These are phyloP conservation scores for Anthophora plumipes DNA, from an alignment of 2,888 invertebrate genomes.

Conservation along the genomic window DNA sequence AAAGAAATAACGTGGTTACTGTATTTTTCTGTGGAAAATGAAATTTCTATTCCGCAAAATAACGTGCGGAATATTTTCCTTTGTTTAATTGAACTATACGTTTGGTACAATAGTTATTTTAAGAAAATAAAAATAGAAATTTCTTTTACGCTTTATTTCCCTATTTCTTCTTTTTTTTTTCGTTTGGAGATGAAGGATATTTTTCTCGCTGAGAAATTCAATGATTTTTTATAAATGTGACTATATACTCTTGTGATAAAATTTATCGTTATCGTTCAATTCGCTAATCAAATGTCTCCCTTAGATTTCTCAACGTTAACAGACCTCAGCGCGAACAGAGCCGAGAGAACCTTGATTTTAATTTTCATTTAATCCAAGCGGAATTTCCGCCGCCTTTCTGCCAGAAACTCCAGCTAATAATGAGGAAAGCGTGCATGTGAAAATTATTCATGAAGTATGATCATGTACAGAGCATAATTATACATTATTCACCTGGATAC, in stretches of 20 bases:
- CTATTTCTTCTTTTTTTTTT: no score
- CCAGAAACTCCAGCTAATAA: slow-evolving; percentile 2
- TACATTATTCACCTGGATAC: slow-evolving; percentile 16
- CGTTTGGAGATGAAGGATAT: no score
- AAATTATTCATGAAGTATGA: slow-evolving; percentile 47
- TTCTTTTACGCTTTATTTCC: no score
- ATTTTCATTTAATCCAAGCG: slow-evolving; percentile 47
- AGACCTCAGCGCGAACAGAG: background rate
- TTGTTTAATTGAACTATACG: no score
- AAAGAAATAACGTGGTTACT: no score
- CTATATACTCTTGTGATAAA: no score
- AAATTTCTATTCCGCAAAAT: no score
- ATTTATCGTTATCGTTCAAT: background rate
- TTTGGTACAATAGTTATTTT: no score
- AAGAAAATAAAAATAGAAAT: no score
- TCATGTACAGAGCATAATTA: slow-evolving; percentile 30
- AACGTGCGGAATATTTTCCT: no score
- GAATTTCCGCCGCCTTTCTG: slow-evolving; percentile 20
- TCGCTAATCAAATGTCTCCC: background rate
- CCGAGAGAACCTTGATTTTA: slow-evolving; percentile 23
- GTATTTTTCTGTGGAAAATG: no score
- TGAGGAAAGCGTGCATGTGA: slow-evolving; percentile 19
- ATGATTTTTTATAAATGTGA: background rate
- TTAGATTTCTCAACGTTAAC: background rate
- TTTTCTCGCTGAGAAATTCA: no score